Evolutionary conservation across 2,113 vertebrate species (phyloP).

Genomic region (Capreolus pygargus): DNA sequence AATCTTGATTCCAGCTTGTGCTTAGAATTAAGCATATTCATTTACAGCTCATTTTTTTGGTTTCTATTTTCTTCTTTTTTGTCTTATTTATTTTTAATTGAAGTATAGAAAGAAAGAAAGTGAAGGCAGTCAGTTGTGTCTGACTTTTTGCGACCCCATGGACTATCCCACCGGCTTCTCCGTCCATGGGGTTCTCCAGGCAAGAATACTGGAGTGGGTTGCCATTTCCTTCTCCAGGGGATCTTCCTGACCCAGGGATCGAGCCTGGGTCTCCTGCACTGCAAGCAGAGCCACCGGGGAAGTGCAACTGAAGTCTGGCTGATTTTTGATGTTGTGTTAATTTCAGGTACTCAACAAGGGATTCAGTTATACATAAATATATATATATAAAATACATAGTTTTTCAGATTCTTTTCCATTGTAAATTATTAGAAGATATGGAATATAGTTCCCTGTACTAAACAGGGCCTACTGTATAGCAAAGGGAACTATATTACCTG

Average conservation of each 20-base stretch:
- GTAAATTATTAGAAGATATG: not conserved
- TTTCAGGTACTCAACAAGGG: not conserved
- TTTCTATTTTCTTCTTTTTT: not conserved
- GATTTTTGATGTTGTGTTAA: not conserved
- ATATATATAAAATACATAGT: not conserved
- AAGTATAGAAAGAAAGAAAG: not conserved
- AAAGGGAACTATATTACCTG: not conserved
- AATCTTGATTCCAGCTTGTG: not conserved
- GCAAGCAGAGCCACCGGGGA: not conserved
- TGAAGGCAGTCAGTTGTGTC: accelerated
- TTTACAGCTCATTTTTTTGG: not conserved
- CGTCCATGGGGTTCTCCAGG: not conserved
- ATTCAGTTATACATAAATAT: not conserved
- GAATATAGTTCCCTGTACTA: not conserved
- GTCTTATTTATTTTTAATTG: not conserved
- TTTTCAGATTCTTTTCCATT: not conserved
- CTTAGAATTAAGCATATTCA: not conserved
- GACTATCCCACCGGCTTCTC: not conserved
- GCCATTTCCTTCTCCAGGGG: not conserved
- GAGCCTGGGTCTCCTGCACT: not conserved
- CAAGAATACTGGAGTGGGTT: not conserved
- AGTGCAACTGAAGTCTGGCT: not conserved
- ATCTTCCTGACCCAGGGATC: not conserved
- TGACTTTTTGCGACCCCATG: not conserved
- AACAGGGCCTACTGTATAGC: not conserved